Conservation (phyloP, 1,140 invertebrate species). For the Trinorchestia longiramus region DNA sequence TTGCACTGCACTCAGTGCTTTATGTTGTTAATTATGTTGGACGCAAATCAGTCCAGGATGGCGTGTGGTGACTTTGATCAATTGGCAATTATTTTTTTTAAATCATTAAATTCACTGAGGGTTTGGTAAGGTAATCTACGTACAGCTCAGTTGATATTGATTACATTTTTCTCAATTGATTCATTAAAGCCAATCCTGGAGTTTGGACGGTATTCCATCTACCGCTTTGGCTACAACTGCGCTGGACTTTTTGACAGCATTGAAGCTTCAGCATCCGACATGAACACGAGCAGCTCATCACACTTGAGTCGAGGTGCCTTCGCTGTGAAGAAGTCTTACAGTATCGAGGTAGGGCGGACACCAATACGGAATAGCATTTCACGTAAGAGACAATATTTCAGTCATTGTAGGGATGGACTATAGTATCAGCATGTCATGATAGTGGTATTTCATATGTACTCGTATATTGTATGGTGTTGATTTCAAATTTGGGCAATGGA, state of each 20-base stretch:
- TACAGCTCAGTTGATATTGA: not conserved
- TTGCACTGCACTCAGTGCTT: not conserved
- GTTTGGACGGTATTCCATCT: constrained; percentile 45
- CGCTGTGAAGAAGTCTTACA: constrained; percentile 42
- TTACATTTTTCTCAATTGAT: not conserved
- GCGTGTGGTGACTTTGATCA: not conserved
- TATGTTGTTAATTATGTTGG: not conserved
- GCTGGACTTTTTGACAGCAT: constrained; percentile 3
- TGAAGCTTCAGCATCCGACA: not conserved
- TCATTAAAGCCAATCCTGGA: not conserved
- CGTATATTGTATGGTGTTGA: not conserved
- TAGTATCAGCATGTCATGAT: not conserved
- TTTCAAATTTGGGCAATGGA: not conserved
- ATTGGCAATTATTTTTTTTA: not conserved
- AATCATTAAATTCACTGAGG: not conserved
- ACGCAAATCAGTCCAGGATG: not conserved
- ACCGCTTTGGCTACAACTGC: constrained; percentile 36
- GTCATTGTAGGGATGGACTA: not conserved
- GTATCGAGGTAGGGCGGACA: not conserved
- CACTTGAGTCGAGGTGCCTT: constrained; percentile 15
- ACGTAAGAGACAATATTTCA: not conserved
- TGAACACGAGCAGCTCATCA: not conserved
- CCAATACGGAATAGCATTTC: not conserved
- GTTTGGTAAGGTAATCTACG: not conserved
- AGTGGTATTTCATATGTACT: not conserved